These are phyloP conservation scores for Pachyramphus minor DNA, from an alignment of 2,113 vertebrate genomes.

Conservation along the genomic window DNA sequence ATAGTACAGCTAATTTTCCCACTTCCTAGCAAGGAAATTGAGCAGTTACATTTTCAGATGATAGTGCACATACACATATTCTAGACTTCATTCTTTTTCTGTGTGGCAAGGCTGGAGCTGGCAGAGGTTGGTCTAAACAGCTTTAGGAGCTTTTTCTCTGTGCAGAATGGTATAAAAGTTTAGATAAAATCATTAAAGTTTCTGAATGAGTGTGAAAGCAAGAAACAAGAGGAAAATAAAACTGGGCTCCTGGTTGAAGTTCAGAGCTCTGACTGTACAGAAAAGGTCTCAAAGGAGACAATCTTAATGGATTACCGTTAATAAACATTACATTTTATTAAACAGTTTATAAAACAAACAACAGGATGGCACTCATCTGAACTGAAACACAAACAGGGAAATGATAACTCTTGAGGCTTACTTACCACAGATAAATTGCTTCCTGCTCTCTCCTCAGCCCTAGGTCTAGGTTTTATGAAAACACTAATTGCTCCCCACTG, in stretches of 20 bases:
- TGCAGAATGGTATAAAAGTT: background rate
- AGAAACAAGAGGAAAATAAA: constrained; percentile 6
- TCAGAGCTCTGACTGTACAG: background rate
- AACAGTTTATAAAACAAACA: constrained; percentile 54
- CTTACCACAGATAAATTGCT: constrained; percentile 40
- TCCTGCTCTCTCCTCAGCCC: constrained; percentile 14
- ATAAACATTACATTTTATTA: constrained; percentile 57
- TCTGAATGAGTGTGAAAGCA: background rate
- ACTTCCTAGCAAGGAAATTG: constrained; percentile 27
- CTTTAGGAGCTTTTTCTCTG: background rate
- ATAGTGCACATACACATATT: background rate
- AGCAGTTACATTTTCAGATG: background rate
- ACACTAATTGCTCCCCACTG: constrained; percentile 7
- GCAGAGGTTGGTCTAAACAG: background rate
- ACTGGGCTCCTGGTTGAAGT: background rate
- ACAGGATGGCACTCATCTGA: constrained; percentile 36
- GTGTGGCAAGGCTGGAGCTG: background rate
- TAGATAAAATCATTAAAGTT: background rate
- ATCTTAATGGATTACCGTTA: constrained; percentile 49
- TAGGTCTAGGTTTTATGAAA: constrained; percentile 31
- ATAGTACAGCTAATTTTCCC: constrained; percentile 17
- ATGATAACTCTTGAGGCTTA: constrained; percentile 42
- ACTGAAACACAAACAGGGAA: constrained; percentile 39
- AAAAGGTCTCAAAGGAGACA: constrained; percentile 5
- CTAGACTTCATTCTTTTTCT: constrained; percentile 28